Evolutionary conservation across 2,113 vertebrate species (phyloP).

Genomic region (Grus americana): DNA sequence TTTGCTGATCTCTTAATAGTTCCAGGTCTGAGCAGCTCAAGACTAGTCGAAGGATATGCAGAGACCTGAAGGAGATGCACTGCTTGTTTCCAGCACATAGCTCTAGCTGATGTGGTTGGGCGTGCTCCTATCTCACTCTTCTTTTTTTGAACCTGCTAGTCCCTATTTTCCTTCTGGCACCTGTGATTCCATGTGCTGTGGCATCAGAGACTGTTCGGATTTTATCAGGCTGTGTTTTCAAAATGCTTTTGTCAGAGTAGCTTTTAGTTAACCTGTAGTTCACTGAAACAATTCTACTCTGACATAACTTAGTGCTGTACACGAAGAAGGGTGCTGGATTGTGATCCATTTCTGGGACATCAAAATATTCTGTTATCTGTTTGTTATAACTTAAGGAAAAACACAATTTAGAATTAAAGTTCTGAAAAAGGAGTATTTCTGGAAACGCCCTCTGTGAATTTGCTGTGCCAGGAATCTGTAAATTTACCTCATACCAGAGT

Average conservation of each 20-base stretch:
- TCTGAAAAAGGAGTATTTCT: background rate
- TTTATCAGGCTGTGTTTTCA: background rate
- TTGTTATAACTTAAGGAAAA: background rate
- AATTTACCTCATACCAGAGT: background rate
- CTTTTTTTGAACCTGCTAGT: background rate
- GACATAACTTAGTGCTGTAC: background rate
- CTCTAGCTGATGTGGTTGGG: background rate
- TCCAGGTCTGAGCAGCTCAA: background rate
- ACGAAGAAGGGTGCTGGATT: background rate
- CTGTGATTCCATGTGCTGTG: background rate
- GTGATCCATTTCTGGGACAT: background rate
- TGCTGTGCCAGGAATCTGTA: background rate
- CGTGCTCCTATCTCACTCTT: background rate
- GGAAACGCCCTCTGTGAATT: background rate
- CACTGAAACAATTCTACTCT: background rate
- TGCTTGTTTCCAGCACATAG: background rate
- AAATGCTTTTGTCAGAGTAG: background rate
- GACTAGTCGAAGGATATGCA: background rate
- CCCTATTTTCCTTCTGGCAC: background rate
- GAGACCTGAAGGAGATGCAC: background rate
- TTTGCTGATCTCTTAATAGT: background rate
- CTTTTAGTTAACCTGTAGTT: background rate
- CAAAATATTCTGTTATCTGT: background rate
- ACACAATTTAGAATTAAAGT: background rate
- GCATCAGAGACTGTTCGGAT: background rate